Conservation (phyloP, 2,113 vertebrate species). For the Balaenoptera acutorostrata region DNA sequence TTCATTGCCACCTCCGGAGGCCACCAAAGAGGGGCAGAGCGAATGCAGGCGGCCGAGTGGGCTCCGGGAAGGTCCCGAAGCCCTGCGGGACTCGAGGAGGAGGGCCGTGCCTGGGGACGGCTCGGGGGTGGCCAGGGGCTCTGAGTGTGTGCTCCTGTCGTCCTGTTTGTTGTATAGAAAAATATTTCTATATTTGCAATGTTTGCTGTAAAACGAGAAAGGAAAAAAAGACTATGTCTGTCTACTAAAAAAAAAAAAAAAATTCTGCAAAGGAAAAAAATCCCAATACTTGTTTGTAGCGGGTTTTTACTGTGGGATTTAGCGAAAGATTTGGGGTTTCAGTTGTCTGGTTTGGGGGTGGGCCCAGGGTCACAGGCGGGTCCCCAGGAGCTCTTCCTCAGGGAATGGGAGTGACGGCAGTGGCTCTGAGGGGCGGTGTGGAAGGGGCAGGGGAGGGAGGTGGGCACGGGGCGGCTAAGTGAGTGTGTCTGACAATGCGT, state of each 20-base stretch:
- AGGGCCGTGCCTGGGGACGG: slow-evolving; percentile 56
- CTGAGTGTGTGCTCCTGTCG: slow-evolving; percentile 55
- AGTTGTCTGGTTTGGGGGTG: slow-evolving; percentile 27
- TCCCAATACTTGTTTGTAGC: slow-evolving; percentile 80
- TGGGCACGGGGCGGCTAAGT: accelerated
- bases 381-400: neutral
- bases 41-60: slow-evolving; percentile 64
- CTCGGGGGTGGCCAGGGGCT: neutral
- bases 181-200: slow-evolving; percentile 96
- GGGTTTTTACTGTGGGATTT: slow-evolving; percentile 87
- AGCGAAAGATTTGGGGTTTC: slow-evolving; percentile 70
- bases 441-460: accelerated
- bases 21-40: slow-evolving; percentile 72
- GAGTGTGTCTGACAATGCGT: accelerated
- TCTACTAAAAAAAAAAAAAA: slow-evolving; percentile 73
- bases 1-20: slow-evolving; percentile 78
- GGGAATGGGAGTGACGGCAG: too few species aligned
- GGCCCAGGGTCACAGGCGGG: neutral
- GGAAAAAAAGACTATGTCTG: slow-evolving; percentile 79
- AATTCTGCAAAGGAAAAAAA: slow-evolving; percentile 75
- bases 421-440: accelerated
- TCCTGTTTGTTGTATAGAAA: slow-evolving; percentile 92
- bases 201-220: slow-evolving; percentile 91
- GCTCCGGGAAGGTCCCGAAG: slow-evolving; percentile 53
- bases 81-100: neutral